Base-by-base conservation (phyloP, 2,113 vertebrate genomes). In the Xiphorhynchus elegans region DNA sequence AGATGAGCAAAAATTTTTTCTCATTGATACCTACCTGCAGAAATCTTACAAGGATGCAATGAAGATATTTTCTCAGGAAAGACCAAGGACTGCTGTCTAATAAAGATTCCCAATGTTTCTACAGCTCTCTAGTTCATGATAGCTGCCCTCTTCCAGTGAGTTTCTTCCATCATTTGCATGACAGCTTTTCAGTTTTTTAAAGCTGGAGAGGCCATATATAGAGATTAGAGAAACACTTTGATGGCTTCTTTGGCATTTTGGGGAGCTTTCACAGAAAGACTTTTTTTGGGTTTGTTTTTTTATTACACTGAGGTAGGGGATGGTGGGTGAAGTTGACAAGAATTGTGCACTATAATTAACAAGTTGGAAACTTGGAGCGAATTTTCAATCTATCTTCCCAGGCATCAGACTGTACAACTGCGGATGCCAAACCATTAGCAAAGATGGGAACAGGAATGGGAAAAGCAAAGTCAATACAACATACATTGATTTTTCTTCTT, bases 401-500 rank as follows among this genome's bases (percentile, higher is more conserved):
- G 75, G 82, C 72, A 80, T 87, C 75, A 87, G 87, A 55, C 59
- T 74, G 42, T 92, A 73, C 37, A 33, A 90, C 37, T 69, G 78
- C 70, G 53, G 84, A 93, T 82, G 84, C 72, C 82, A 94, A 93
- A 33, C 58, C 26, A 12, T 93, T 93, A 85, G 46, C 42, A 68
- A 80, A 88, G 33, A 66, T 26, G 70, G 64, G 33, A 86, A 70
- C 42, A 78, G 24, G 37, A 87, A 35, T 64, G 70, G 80, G 70
- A 82, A 94, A 78, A 72, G 50, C 63, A 23, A 82, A 96, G 70
- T 94, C 87, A 89, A 23, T 95, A 92, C 89, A 79, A 84, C 33
- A 95, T 68, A 66, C 8, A 76, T 69, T 94, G 95, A 96, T 89
- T 91, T 52, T 95, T 92, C 42, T 78, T 95, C 84, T 94, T 91